A percentile compares a stretch with the other conserved stretches of the same genome.
Evolutionary conservation across 2,888 invertebrate genomes (phyloP).

Genomic region (Esperia sulphurella): DNA sequence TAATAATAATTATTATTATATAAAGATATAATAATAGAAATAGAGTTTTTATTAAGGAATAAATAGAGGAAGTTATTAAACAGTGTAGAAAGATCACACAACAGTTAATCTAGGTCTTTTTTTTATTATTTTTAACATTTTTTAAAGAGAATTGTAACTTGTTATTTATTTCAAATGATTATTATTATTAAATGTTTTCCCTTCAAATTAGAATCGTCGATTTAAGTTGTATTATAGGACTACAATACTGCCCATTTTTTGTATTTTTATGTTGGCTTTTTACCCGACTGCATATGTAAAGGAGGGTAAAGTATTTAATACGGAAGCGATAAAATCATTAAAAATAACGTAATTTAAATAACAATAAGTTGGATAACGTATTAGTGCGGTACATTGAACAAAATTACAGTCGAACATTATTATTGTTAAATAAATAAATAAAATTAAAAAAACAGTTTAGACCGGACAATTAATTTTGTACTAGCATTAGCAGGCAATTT

Average conservation of each 20-base stretch:
- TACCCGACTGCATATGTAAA: constrained; percentile 23
- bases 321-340: constrained; percentile 20
- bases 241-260: constrained; percentile 68
- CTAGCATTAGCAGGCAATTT: constrained; percentile 67
- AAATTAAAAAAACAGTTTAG: constrained; percentile 16
- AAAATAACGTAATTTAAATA: constrained; percentile 33
- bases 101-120: constrained; percentile 59
- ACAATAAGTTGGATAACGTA: constrained; percentile 44
- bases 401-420: constrained; percentile 40
- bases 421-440: constrained; percentile 21
- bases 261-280: constrained; percentile 47
- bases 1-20: constrained; percentile 76
- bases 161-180: constrained; percentile 80
- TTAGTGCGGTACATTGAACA: constrained; percentile 53
- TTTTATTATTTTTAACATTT: constrained; percentile 76
- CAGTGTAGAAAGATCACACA: constrained; percentile 65
- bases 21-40: constrained; percentile 75
- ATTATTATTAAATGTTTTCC: constrained; percentile 72
- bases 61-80: constrained; percentile 67
- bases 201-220: constrained; percentile 59
- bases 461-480: constrained; percentile 51
- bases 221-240: constrained; percentile 73
- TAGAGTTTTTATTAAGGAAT: constrained; percentile 78
- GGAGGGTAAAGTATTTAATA: constrained; percentile 2
- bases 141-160: constrained; percentile 69